Conservation (phyloP, 2,888 invertebrate genomes). For the Hanleya hanleyi region DNA sequence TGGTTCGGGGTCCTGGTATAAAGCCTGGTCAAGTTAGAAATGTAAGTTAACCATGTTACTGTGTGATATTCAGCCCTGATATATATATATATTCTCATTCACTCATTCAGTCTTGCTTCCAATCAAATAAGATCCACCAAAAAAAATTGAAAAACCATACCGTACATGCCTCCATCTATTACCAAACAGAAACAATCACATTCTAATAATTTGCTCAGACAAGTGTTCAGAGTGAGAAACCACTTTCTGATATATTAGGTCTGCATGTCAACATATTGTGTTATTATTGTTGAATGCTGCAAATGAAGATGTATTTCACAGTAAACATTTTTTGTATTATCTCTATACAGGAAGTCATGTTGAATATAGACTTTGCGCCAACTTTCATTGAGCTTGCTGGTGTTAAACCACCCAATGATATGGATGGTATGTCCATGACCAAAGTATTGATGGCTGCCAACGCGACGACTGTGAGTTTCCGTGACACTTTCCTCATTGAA, state of each 20-base stretch:
- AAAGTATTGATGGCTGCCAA: conserved; percentile 42
- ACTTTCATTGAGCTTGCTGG: conserved; percentile 86
- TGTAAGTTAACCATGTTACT: conserved; percentile 46
- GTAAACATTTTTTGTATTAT: conserved; percentile 8
- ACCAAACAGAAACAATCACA: too few species aligned
- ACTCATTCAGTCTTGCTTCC: neutral
- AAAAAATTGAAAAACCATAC: too few species aligned
- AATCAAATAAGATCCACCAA: neutral
- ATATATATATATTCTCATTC: neutral
- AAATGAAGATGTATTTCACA: too few species aligned
- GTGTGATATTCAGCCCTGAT: neutral
- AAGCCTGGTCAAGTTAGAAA: conserved; percentile 54
- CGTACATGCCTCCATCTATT: too few species aligned
- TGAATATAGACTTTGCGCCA: conserved; percentile 88
- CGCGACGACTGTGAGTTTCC: neutral
- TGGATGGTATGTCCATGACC: conserved; percentile 80
- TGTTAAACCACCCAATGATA: conserved; percentile 74
- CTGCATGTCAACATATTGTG: too few species aligned
- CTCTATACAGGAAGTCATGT: conserved; percentile 77
- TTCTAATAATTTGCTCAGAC: too few species aligned
- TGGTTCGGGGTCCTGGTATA: conserved; percentile 83
- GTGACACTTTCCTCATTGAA: conserved; percentile 80
- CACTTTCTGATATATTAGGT: too few species aligned
- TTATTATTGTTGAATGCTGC: too few species aligned
- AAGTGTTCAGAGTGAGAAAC: too few species aligned